Evolutionary conservation across 2,797 vertebrate genomes (phyloP).

Genomic region (Mormyrops attenuatus): DNA sequence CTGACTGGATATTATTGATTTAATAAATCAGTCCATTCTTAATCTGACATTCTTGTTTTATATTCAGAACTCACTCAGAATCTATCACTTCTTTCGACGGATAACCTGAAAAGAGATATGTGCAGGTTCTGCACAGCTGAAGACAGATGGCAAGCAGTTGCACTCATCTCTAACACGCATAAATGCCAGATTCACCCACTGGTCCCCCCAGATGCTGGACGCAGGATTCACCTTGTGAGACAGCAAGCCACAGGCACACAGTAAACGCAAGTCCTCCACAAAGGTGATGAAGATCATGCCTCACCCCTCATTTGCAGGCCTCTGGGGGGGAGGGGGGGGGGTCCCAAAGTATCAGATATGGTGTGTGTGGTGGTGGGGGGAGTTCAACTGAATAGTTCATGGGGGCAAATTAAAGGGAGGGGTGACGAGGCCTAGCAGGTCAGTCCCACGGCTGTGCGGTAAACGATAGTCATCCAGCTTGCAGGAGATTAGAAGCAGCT

Average conservation of each 20-base stretch:
- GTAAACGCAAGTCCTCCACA: not conserved
- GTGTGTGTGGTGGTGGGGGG: not conserved
- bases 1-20: not conserved
- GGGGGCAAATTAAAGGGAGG: not conserved
- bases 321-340: not conserved
- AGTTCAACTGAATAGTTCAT: not conserved
- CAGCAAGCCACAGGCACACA: not conserved
- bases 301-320: not conserved
- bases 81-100: not conserved
- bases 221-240: not conserved
- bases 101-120: not conserved
- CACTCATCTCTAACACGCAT: not conserved
- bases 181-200: not conserved
- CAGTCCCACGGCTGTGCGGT: not conserved
- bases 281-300: not conserved
- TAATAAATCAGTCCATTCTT: not conserved
- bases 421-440: not conserved
- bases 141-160: not conserved
- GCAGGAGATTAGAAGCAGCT: slow-evolving; percentile 10
- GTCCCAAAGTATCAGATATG: not conserved
- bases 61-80: not conserved
- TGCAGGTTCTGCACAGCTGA: not conserved
- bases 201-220: not conserved
- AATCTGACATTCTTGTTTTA: not conserved
- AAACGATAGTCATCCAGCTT: slow-evolving; percentile 9